phyloP scores from a whole-genome alignment of 2,888 invertebrate species.

The Odontomyia ornata region DNA sequence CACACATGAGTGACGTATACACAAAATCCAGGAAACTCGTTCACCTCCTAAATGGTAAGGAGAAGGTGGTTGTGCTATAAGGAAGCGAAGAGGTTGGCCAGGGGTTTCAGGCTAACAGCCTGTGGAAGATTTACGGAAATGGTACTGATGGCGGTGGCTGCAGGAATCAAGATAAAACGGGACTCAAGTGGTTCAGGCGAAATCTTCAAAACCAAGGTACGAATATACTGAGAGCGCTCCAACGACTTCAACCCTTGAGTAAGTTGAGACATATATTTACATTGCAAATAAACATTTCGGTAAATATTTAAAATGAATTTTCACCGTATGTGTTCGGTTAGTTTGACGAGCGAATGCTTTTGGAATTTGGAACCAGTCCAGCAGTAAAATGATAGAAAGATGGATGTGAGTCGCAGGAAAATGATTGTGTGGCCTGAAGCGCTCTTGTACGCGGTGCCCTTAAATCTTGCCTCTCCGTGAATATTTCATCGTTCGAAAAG shows the following conservation, averaged over 20 bases:
- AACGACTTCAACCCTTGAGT: conserved; percentile 42
- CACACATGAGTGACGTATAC: not conserved
- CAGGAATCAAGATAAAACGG: conserved; percentile 3
- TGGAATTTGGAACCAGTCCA: conserved; percentile 18
- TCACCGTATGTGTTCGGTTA: conserved; percentile 37
- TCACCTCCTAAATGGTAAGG: not conserved
- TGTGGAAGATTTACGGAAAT: not conserved
- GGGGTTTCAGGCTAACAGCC: not conserved
- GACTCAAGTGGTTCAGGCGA: not conserved
- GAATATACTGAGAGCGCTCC: not conserved
- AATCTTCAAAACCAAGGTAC: not conserved
- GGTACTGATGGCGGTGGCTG: not conserved
- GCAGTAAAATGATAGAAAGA: conserved; percentile 1
- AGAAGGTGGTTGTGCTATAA: not conserved
- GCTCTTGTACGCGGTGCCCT: not conserved
- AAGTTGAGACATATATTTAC: conserved; percentile 49
- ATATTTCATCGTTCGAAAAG: not conserved
- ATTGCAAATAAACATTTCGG: conserved; percentile 50
- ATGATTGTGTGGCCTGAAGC: not conserved
- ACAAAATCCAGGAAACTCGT: conserved; percentile 14
- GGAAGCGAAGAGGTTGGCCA: not conserved
- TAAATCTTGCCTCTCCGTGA: not conserved
- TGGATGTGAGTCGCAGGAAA: not conserved
- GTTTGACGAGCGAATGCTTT: conserved; percentile 30
- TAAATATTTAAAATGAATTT: conserved; percentile 50